A percentile compares a stretch with the other conserved stretches of the same genome.
Conservation (phyloP, 2,113 vertebrate species). For the Paedocypris sp. region DNA sequence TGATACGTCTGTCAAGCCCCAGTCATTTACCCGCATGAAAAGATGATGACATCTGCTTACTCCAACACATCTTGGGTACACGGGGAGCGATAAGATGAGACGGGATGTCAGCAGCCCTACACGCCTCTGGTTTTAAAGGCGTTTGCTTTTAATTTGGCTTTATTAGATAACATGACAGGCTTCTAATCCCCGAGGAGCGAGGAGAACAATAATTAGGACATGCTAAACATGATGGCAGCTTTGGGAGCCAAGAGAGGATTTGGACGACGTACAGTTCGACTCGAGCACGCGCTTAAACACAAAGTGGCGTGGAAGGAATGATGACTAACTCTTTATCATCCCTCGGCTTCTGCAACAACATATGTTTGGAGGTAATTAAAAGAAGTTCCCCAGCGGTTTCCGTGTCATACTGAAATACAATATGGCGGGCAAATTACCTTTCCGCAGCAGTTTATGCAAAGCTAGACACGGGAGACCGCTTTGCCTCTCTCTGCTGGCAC, state of each 20-base stretch:
- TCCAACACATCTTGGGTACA: background rate
- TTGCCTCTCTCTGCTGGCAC: conserved; percentile 18
- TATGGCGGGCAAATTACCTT: conserved; percentile 53
- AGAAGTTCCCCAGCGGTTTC: conserved; percentile 51
- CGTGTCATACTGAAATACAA: conserved; percentile 58
- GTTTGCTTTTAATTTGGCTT: background rate
- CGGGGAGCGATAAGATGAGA: too few relatives aligned
- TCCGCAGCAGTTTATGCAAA: conserved; percentile 51
- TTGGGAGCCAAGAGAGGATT: conserved; percentile 43
- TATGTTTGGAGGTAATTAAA: conserved; percentile 67
- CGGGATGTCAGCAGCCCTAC: background rate
- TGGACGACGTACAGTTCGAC: conserved; percentile 25
- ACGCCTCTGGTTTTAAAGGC: background rate
- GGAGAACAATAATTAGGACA: conserved; percentile 57
- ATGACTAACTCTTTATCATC: conserved; percentile 46
- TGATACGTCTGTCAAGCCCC: background rate
- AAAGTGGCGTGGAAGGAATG: conserved; percentile 28
- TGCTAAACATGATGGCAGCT: conserved; percentile 41
- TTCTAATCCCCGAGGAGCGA: conserved; percentile 44
- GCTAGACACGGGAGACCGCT: conserved; percentile 34
- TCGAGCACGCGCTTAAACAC: conserved; percentile 2
- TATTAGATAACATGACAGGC: background rate
- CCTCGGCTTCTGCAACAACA: conserved; percentile 48
- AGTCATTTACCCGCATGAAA: background rate
- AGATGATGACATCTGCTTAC: conserved; percentile 6